These are phyloP conservation scores for Athene cunicularia DNA, from an alignment of 2,113 vertebrate genomes.

Conservation along the genomic window DNA sequence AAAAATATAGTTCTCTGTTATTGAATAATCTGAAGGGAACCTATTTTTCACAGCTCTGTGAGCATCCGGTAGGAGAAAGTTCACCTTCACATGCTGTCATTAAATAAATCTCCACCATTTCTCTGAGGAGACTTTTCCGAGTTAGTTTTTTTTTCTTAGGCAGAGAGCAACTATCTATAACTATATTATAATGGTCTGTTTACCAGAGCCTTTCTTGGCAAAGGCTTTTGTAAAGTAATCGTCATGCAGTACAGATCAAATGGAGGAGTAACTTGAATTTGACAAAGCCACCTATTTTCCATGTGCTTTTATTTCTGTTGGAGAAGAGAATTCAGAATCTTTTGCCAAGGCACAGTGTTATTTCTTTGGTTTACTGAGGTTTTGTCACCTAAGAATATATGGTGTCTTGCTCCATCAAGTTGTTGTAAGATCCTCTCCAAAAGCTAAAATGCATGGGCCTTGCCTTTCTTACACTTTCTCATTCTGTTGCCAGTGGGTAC, in stretches of 20 bases:
- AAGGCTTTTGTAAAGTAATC: background rate
- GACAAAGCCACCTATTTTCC: background rate
- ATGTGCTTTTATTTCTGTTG: background rate
- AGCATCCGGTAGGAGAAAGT: background rate
- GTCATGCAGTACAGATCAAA: background rate
- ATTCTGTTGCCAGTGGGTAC: background rate
- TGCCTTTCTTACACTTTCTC: background rate
- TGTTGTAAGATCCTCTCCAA: background rate
- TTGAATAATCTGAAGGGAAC: background rate
- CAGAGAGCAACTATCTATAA: background rate
- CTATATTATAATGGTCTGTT: background rate
- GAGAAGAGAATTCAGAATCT: background rate
- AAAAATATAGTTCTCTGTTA: background rate
- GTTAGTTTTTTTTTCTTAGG: background rate
- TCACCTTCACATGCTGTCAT: fast-evolving
- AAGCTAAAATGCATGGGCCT: background rate
- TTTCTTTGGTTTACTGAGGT: background rate
- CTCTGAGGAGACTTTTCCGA: background rate
- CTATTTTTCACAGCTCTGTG: background rate
- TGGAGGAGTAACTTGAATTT: background rate
- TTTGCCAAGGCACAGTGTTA: background rate
- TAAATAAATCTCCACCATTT: background rate
- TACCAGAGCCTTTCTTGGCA: background rate
- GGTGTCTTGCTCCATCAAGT: background rate
- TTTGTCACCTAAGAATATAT: background rate